Conservation (phyloP, 2,797 vertebrate genomes). For the Erethizon dorsatum region DNA sequence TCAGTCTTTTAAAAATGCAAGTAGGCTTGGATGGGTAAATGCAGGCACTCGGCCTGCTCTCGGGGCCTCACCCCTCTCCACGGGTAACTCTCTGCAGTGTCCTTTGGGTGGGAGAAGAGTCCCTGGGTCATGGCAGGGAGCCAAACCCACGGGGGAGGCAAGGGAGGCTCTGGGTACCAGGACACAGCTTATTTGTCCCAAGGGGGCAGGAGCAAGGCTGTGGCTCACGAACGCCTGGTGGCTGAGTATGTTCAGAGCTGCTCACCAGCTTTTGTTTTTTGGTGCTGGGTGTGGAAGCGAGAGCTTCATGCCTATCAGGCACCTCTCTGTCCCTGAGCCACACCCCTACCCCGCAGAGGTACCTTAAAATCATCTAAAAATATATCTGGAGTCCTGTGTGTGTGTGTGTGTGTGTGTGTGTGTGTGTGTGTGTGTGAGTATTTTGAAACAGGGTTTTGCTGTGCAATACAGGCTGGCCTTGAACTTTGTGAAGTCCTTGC, state of each 20-base stretch:
- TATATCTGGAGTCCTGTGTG: not conserved
- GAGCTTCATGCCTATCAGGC: not conserved
- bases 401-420: no score
- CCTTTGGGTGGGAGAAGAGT: not conserved
- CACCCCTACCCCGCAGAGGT: not conserved
- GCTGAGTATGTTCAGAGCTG: not conserved
- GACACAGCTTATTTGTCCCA: not conserved
- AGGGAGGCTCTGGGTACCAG: not conserved
- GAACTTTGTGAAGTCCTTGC: not conserved
- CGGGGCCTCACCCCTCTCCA: not conserved
- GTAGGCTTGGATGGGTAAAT: not conserved
- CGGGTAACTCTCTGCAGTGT: not conserved
- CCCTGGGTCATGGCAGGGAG: not conserved
- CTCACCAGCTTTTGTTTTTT: not conserved
- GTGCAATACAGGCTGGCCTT: not conserved
- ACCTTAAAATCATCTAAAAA: not conserved
- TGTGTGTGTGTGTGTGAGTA: not conserved
- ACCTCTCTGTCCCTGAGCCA: not conserved
- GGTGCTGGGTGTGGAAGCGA: not conserved
- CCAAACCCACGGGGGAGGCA: not conserved
- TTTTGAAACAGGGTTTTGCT: not conserved
- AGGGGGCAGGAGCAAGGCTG: not conserved
- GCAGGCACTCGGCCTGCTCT: not conserved
- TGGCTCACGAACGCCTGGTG: fast-evolving
- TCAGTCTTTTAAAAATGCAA: not conserved